Conservation (phyloP, 1,140 invertebrate species). For the Brachionus manjavacas region DNA sequence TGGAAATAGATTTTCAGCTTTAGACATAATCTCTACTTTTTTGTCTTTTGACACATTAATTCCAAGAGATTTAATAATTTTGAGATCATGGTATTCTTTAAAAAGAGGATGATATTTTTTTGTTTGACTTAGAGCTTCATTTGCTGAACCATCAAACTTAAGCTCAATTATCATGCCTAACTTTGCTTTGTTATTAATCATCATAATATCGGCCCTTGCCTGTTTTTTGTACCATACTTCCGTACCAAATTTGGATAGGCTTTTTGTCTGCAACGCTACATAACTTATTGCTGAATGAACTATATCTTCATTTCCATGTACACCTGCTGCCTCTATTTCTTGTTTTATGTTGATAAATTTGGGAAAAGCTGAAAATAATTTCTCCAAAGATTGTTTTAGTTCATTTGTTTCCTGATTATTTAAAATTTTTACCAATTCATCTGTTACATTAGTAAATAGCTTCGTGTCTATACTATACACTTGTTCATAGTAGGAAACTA, state of each 20-base stretch:
- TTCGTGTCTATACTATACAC: neutral
- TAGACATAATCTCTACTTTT: constrained; percentile 8
- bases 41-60: constrained; percentile 5
- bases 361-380: neutral
- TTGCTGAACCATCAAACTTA: neutral
- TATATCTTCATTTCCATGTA: constrained; percentile 34
- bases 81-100: neutral
- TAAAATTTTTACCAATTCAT: neutral
- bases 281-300: constrained; percentile 17
- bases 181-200: neutral
- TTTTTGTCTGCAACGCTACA: neutral
- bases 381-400: neutral
- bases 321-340: neutral
- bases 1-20: neutral
- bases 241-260: neutral
- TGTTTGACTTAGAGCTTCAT: neutral
- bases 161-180: constrained; percentile 21
- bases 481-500: neutral
- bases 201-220: neutral
- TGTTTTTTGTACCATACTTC: constrained; percentile 29
- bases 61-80: neutral
- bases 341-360: neutral
- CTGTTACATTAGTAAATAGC: neutral
- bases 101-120: constrained; percentile 18
- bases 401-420: neutral